Percentiles rank a stretch among this genome's conserved stretches.
These are phyloP conservation scores for Tinamus major DNA, from an alignment of 2,797 vertebrate genomes.

Conservation along the genomic window DNA sequence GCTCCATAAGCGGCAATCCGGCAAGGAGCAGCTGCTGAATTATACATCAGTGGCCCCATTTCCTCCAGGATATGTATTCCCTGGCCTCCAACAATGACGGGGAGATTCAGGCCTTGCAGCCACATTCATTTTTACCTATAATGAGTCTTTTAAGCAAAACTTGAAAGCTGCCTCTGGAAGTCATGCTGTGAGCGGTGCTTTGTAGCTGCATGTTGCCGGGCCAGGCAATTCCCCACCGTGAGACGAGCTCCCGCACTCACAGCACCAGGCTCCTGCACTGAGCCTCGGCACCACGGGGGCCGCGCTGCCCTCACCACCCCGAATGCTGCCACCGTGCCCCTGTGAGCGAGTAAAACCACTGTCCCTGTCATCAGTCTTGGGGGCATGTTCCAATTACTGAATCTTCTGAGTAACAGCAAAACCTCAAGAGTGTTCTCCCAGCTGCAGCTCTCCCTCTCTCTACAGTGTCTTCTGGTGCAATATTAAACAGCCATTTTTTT, in stretches of 20 bases:
- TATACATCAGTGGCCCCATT: background rate
- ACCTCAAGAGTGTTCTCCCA: background rate
- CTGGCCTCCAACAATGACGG: fast-evolving
- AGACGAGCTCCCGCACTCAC: no score
- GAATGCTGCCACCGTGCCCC: background rate
- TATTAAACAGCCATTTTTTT: slow-evolving; percentile 9
- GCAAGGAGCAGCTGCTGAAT: slow-evolving; percentile 21
- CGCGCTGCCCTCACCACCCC: no score
- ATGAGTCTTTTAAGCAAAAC: background rate
- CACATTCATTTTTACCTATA: background rate
- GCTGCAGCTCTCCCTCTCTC: background rate
- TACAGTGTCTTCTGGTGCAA: background rate
- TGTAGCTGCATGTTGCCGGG: background rate
- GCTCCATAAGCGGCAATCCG: background rate
- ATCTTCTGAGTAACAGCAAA: background rate
- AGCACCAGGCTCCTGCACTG: no score
- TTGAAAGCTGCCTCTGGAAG: background rate
- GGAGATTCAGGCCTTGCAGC: background rate
- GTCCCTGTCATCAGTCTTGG: fast-evolving
- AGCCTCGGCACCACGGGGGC: no score
- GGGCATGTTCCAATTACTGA: background rate
- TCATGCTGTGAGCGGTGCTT: background rate
- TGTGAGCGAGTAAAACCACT: background rate
- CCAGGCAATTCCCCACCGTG: background rate
- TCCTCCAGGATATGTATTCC: background rate